These are phyloP conservation scores for Yponomeuta malinellus DNA, from an alignment of 2,888 invertebrate species.

Conservation along the genomic window DNA sequence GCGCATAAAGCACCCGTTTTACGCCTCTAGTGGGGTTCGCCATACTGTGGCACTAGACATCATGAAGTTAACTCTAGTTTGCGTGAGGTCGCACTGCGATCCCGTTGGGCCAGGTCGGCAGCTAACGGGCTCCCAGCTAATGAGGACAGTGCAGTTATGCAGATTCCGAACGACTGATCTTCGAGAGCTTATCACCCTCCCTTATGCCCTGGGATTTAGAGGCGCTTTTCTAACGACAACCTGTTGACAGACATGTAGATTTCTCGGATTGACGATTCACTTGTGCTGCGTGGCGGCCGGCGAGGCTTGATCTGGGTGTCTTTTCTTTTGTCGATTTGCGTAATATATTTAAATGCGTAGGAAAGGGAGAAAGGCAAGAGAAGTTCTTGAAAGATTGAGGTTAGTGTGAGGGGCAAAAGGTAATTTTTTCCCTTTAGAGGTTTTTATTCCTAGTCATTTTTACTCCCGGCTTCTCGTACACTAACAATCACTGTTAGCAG, in stretches of 20 bases:
- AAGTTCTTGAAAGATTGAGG: no score
- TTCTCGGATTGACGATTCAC: not conserved
- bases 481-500: no score
- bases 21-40: not conserved
- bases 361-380: no score
- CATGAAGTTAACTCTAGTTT: not conserved
- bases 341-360: not conserved
- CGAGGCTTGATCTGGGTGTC: not conserved
- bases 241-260: slow-evolving; percentile 1
- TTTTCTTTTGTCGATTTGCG: not conserved
- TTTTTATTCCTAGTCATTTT: no score
- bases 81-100: slow-evolving; percentile 34
- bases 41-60: not conserved
- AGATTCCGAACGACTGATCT: slow-evolving; percentile 41
- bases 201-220: not conserved
- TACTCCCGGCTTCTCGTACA: no score
- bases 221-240: slow-evolving; percentile 17
- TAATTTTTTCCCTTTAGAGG: no score
- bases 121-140: slow-evolving; percentile 62
- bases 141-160: slow-evolving; percentile 70
- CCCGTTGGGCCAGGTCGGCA: slow-evolving; percentile 45
- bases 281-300: not conserved
- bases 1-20: not conserved
- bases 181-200: not conserved
- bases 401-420: no score